Evolutionary conservation across 2,797 vertebrate species (phyloP).

Genomic region (Semaprochilodus insignis): DNA sequence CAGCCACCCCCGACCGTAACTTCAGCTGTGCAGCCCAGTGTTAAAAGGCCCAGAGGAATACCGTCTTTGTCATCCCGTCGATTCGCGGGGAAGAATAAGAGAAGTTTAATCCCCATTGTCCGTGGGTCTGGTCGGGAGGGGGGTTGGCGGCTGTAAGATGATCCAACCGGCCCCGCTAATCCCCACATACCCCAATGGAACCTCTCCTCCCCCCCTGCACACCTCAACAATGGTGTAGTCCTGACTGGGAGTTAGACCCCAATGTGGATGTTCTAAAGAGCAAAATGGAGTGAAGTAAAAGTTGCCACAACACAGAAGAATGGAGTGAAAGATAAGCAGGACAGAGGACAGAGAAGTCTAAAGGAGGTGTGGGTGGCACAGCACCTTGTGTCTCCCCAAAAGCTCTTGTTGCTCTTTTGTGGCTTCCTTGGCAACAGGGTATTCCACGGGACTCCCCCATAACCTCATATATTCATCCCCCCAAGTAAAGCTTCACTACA

Average conservation of each 20-base stretch:
- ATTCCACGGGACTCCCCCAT: constrained; percentile 60
- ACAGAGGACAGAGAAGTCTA: constrained; percentile 77
- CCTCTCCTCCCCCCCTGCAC: constrained; percentile 75
- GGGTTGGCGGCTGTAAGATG: constrained; percentile 92
- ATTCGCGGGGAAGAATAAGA: constrained; percentile 86
- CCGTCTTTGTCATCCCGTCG: constrained; percentile 86
- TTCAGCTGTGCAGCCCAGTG: constrained; percentile 86
- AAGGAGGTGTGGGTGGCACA: constrained; percentile 75
- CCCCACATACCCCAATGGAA: constrained; percentile 91
- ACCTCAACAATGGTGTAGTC: constrained; percentile 80
- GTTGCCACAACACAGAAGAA: constrained; percentile 94
- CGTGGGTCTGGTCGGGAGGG: constrained; percentile 72
- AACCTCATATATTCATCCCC: constrained; percentile 67
- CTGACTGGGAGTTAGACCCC: constrained; percentile 81
- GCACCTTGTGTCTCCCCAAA: constrained; percentile 78
- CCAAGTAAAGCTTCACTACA: constrained; percentile 63
- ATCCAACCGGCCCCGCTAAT: constrained; percentile 99
- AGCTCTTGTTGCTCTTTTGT: constrained; percentile 95
- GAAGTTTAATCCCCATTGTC: constrained; percentile 90
- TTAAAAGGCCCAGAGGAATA: constrained; percentile 88
- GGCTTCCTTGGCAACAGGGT: constrained; percentile 79
- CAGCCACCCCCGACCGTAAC: constrained; percentile 72
- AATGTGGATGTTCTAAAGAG: constrained; percentile 82
- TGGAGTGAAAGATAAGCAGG: constrained; percentile 81
- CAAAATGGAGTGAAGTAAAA: constrained; percentile 88